phyloP scores from a whole-genome alignment of 2,797 vertebrate species.

The Orestias chungarensis region DNA sequence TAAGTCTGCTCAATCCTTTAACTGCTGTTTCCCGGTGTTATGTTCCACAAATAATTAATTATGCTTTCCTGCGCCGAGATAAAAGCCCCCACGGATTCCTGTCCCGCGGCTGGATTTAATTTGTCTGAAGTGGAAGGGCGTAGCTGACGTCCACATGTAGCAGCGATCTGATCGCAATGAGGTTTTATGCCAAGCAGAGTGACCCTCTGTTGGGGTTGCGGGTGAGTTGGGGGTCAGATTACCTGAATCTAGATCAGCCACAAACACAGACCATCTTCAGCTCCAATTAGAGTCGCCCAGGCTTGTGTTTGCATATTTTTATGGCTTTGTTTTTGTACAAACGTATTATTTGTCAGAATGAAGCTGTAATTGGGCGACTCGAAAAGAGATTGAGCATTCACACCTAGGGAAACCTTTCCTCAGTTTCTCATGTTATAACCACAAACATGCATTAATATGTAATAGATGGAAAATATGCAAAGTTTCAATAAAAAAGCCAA shows the following conservation, averaged over 20 bases:
- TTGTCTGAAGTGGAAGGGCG: conserved; percentile 50
- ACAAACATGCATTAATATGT: neutral
- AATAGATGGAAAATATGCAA: neutral
- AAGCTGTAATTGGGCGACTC: conserved; percentile 56
- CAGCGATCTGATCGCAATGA: conserved; percentile 63
- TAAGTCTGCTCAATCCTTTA: conserved; percentile 50
- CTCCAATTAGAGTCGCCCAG: conserved; percentile 35
- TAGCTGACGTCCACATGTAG: conserved; percentile 41
- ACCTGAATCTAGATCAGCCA: conserved; percentile 38
- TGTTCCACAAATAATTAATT: conserved; percentile 60
- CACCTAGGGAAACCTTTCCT: neutral
- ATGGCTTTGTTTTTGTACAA: conserved; percentile 60
- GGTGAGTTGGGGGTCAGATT: conserved; percentile 33
- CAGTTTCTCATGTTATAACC: neutral
- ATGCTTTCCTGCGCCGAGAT: conserved; percentile 48
- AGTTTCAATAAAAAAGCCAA: too few relatives aligned
- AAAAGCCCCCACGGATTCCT: conserved; percentile 55
- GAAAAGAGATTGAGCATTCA: conserved; percentile 1
- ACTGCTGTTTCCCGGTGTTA: conserved; percentile 45
- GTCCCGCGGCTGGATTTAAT: conserved; percentile 51
- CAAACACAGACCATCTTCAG: conserved; percentile 14
- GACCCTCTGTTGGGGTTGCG: conserved; percentile 30
- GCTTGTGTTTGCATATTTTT: conserved; percentile 54
- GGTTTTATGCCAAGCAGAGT: conserved; percentile 16
- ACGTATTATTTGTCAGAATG: conserved; percentile 74